phyloP scores from a whole-genome alignment of 2,797 vertebrate genomes.

The Phrynocephalus vlangalii region DNA sequence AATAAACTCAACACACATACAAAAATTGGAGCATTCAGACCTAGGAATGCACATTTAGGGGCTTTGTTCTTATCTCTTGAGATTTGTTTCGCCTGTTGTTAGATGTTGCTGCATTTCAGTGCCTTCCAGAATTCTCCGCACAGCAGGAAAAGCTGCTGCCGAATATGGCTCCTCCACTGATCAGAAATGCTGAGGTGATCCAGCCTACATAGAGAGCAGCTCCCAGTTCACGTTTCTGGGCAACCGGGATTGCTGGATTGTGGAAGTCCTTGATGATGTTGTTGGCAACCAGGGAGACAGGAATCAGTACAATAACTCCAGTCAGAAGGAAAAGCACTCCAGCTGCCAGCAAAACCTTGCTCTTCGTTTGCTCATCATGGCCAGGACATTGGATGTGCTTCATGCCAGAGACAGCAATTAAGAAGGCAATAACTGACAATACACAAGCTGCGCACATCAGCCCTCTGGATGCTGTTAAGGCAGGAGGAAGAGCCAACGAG shows the following conservation, averaged over 20 bases:
- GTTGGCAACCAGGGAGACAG: slow-evolving; percentile 89
- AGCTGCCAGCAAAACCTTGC: slow-evolving; percentile 77
- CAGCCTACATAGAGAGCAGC: slow-evolving; percentile 94
- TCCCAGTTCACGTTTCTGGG: slow-evolving; percentile 90
- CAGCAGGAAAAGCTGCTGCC: slow-evolving; percentile 59
- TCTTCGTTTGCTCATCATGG: slow-evolving; percentile 72
- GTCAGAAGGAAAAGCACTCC: slow-evolving; percentile 86
- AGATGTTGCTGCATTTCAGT: not conserved
- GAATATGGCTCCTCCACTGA: slow-evolving; percentile 79
- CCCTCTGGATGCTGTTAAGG: slow-evolving; percentile 83
- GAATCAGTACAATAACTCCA: slow-evolving; percentile 83
- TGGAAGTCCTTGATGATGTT: slow-evolving; percentile 90
- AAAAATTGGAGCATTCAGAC: slow-evolving; percentile 34
- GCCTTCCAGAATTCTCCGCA: slow-evolving; percentile 55
- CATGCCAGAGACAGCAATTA: slow-evolving; percentile 83
- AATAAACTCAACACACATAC: no score
- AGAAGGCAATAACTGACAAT: slow-evolving; percentile 79
- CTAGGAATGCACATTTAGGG: not conserved
- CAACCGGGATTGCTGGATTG: slow-evolving; percentile 81
- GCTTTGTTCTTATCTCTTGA: accelerated
- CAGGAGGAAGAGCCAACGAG: slow-evolving; percentile 78
- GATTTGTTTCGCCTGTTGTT: not conserved
- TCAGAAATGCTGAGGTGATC: slow-evolving; percentile 81
- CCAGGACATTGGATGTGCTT: slow-evolving; percentile 80
- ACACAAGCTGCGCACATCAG: slow-evolving; percentile 84